These are phyloP conservation scores for Gerris lacustris DNA, from an alignment of 2,888 invertebrate genomes.

Conservation along the genomic window DNA sequence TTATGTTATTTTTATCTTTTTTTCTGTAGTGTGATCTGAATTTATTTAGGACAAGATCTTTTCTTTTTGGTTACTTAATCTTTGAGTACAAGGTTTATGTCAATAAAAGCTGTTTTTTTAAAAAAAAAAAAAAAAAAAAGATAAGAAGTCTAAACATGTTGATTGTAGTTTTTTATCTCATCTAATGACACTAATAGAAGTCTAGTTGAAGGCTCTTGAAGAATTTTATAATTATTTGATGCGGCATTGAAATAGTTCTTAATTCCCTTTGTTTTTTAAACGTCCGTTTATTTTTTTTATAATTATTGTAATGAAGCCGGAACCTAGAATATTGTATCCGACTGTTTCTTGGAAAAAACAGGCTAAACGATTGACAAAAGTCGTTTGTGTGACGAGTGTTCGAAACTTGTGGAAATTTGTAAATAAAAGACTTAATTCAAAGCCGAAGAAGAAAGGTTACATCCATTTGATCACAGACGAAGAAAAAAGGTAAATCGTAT, in stretches of 20 bases:
- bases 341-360: neutral
- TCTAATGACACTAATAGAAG: no score
- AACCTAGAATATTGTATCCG: neutral
- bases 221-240: no score
- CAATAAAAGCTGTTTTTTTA: neutral
- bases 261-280: no score
- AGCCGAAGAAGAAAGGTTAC: constrained; percentile 43
- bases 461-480: constrained; percentile 54
- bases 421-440: neutral
- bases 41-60: neutral
- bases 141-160: no score
- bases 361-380: neutral
- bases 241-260: no score
- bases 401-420: neutral
- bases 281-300: no score
- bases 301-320: neutral
- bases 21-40: no score
- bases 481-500: constrained; percentile 48
- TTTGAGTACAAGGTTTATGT: neutral
- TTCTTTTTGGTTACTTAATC: neutral
- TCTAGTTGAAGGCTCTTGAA: no score
- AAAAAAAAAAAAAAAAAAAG: neutral
- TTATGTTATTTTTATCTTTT: no score
- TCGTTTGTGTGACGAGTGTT: neutral
- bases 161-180: no score